phyloP scores from a whole-genome alignment of 1,140 invertebrate genomes.

The Drosophila bocki region DNA sequence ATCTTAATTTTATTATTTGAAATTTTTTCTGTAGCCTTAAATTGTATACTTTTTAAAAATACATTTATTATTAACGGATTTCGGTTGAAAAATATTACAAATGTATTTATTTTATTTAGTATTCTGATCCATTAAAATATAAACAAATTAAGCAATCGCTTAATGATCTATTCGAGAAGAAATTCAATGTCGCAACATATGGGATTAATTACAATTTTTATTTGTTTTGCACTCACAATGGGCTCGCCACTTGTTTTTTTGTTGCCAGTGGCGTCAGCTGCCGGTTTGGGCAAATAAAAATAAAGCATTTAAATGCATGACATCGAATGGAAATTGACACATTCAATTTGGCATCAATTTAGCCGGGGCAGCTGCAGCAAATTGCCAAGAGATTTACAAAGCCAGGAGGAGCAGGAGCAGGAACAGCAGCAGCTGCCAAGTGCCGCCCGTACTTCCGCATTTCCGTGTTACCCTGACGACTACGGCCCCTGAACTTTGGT shows the following conservation, averaged over 20 bases:
- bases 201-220: conserved; percentile 62
- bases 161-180: conserved; percentile 6
- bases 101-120: too few species aligned
- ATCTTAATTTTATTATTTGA: neutral
- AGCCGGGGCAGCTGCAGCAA: conserved; percentile 65
- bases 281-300: conserved; percentile 58
- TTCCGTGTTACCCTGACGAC: conserved; percentile 9
- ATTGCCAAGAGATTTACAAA: conserved; percentile 71
- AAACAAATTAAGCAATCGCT: neutral
- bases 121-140: neutral
- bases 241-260: conserved; percentile 32
- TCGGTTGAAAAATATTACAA: neutral
- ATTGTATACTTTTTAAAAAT: neutral
- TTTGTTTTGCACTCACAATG: conserved; percentile 48
- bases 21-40: neutral
- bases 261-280: conserved; percentile 18
- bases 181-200: conserved; percentile 36
- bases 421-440: conserved; percentile 39
- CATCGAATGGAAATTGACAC: conserved; percentile 72
- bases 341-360: conserved; percentile 75
- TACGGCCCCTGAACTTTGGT: conserved; percentile 33
- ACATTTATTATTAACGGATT: too few species aligned
- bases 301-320: conserved; percentile 73
- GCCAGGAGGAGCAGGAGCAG: conserved; percentile 33
- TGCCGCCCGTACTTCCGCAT: neutral